Conservation (phyloP, 2,888 invertebrate genomes). For the Drosophila bunnanda region DNA sequence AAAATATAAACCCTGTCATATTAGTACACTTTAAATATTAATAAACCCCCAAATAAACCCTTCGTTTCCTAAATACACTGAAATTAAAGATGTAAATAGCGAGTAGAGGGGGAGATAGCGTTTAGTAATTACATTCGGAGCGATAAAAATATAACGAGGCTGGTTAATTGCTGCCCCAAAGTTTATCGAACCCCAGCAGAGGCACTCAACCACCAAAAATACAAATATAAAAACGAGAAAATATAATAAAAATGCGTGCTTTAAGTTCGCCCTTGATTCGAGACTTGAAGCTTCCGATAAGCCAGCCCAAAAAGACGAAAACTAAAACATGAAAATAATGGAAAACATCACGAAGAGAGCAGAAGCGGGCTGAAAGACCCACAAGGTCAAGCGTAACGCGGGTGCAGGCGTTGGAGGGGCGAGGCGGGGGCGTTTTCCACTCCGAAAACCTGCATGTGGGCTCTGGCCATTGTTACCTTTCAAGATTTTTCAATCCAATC, state of each 20-base stretch:
- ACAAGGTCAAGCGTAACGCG: constrained; percentile 66
- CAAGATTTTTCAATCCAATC: constrained; percentile 29
- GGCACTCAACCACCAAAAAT: constrained; percentile 20
- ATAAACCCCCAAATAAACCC: neutral
- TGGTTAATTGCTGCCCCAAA: constrained; percentile 26
- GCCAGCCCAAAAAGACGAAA: constrained; percentile 33
- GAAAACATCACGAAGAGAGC: constrained; percentile 62
- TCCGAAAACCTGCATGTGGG: constrained; percentile 24
- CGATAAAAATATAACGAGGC: constrained; percentile 20
- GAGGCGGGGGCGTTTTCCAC: constrained; percentile 13
- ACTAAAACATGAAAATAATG: constrained; percentile 1
- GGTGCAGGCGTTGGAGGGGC: constrained; percentile 30
- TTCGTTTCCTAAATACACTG: neutral
- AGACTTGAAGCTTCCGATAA: constrained; percentile 69
- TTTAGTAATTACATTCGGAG: constrained; percentile 14
- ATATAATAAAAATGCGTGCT: constrained; percentile 33
- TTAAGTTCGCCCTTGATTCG: constrained; percentile 62
- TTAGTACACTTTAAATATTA: neutral
- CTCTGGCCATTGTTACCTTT: constrained; percentile 19
- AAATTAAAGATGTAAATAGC: neutral
- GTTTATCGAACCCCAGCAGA: constrained; percentile 37
- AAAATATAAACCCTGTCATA: neutral
- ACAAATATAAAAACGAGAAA: constrained; percentile 16
- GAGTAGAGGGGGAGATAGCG: neutral
- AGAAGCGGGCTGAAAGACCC: constrained; percentile 18